Percentiles rank a stretch among this genome's conserved stretches.
Evolutionary conservation across 2,888 invertebrate species (phyloP).

Genomic region (Heliconius erato): DNA sequence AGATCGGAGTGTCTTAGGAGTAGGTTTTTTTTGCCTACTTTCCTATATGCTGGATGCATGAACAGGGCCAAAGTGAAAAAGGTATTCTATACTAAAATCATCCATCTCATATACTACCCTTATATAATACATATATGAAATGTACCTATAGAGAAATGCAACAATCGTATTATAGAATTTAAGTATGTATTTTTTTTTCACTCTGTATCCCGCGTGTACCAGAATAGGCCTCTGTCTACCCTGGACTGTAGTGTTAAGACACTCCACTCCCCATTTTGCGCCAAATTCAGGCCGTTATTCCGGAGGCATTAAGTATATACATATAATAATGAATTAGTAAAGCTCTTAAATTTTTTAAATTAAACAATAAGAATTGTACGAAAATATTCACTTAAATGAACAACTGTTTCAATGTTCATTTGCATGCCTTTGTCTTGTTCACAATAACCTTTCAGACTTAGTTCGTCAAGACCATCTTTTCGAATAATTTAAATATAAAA

Average conservation of each 20-base stretch:
- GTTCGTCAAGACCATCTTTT: conserved; percentile 15
- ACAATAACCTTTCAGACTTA: conserved; percentile 35
- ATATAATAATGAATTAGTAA: not conserved
- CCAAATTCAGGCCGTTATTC: too few species aligned
- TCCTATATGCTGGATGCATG: not conserved
- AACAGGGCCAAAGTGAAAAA: too few species aligned
- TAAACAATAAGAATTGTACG: not conserved
- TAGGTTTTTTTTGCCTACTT: not conserved
- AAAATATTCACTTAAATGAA: conserved; percentile 32
- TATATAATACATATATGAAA: too few species aligned
- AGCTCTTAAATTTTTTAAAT: not conserved
- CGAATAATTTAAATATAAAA: too few species aligned
- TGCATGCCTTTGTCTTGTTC: conserved; percentile 40
- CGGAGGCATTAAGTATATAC: too few species aligned
- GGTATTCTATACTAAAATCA: too few species aligned
- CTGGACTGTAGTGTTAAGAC: too few species aligned
- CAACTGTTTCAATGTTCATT: conserved; percentile 33
- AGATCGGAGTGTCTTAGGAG: not conserved
- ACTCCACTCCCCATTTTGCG: too few species aligned
- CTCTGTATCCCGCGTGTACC: too few species aligned
- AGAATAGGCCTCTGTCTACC: too few species aligned
- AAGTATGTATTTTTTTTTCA: too few species aligned
- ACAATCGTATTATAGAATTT: not conserved
- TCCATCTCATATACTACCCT: too few species aligned
- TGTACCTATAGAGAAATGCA: not conserved